phyloP scores from a whole-genome alignment of 2,113 vertebrate species.

The Ictidomys tridecemlineatus region DNA sequence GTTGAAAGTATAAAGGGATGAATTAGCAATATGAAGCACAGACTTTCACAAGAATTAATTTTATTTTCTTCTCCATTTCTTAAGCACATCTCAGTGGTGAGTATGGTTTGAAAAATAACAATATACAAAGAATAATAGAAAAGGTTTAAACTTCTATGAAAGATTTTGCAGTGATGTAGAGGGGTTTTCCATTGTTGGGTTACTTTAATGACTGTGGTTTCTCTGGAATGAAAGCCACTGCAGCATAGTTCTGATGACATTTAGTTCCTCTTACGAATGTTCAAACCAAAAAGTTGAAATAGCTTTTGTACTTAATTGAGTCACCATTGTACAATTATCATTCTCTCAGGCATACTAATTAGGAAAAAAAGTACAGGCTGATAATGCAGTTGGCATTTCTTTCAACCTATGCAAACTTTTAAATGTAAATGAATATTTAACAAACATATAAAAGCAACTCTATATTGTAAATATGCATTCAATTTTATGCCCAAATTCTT shows the following conservation, averaged over 20 bases:
- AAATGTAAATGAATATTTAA: background rate
- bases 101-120: background rate
- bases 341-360: background rate
- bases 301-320: slow-evolving; percentile 26
- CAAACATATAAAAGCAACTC: slow-evolving; percentile 50
- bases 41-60: background rate
- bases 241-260: background rate
- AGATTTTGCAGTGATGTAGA: background rate
- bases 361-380: background rate
- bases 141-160: slow-evolving; percentile 15
- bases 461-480: background rate
- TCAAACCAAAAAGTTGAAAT: background rate
- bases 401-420: slow-evolving; percentile 11
- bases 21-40: slow-evolving; percentile 20
- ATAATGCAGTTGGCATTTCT: slow-evolving; percentile 25
- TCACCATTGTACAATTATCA: slow-evolving; percentile 2
- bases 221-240: background rate
- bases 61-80: slow-evolving; percentile 30
- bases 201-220: slow-evolving; percentile 31
- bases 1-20: background rate
- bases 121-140: background rate
- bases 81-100: background rate
- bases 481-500: slow-evolving; percentile 4
- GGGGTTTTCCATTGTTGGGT: background rate
- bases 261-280: background rate